Evolutionary conservation across 2,797 vertebrate genomes (phyloP).

Genomic region (Tragelaphus oryx): DNA sequence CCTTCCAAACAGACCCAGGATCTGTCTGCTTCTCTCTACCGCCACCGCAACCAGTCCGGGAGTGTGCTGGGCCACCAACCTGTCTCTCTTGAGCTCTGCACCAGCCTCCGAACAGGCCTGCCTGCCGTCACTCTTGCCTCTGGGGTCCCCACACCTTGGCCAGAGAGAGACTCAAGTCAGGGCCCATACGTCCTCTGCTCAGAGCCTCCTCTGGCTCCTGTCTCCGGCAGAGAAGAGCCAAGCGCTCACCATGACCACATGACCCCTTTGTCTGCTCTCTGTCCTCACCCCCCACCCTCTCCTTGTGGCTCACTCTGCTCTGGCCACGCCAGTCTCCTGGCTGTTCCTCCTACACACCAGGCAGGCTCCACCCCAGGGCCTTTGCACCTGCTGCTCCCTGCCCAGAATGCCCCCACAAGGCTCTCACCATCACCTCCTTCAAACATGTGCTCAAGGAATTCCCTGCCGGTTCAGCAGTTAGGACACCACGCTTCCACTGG

Average conservation of each 20-base stretch:
- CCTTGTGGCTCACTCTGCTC: rapidly evolving
- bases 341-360: neutral
- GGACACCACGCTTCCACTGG: neutral
- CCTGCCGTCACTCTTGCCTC: neutral
- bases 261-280: neutral
- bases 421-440: neutral
- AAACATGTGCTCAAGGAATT: neutral
- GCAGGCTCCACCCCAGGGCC: neutral
- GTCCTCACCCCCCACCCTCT: neutral
- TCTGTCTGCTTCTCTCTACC: neutral
- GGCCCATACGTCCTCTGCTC: neutral
- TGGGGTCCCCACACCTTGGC: no score
- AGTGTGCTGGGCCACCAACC: neutral
- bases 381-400: neutral
- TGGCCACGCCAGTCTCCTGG: neutral
- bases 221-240: neutral
- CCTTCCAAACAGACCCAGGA: neutral
- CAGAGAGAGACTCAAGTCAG: neutral
- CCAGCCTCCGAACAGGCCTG: neutral
- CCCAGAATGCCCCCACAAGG: neutral
- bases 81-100: neutral
- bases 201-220: neutral
- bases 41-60: neutral
- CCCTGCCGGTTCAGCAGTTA: neutral
- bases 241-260: rapidly evolving